phyloP scores from a whole-genome alignment of 2,888 invertebrate species.

The Aphidoletes aphidimyza region DNA sequence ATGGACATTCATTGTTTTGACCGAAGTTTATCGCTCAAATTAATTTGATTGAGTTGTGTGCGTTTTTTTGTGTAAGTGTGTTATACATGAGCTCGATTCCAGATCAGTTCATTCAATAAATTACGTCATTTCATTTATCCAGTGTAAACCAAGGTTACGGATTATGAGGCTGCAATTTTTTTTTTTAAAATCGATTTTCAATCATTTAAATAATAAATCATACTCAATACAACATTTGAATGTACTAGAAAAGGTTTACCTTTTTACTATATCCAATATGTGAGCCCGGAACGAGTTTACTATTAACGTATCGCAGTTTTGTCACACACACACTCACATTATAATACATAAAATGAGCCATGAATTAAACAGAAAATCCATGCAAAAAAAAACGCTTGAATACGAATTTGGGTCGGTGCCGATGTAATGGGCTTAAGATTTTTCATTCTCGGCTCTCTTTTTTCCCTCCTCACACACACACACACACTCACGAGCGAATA shows the following conservation, averaged over 20 bases:
- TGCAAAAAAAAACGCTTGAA: background rate
- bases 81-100: background rate
- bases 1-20: background rate
- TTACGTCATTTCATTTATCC: constrained; percentile 21
- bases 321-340: no score
- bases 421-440: background rate
- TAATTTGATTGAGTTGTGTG: constrained; percentile 5
- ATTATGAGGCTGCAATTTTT: background rate
- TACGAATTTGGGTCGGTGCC: background rate
- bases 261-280: background rate
- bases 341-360: background rate
- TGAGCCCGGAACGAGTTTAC: background rate
- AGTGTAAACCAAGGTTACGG: background rate
- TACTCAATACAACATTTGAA: no score
- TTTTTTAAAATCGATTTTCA: background rate
- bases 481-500: no score
- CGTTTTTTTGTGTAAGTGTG: no score
- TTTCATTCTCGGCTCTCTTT: background rate
- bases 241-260: no score
- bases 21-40: constrained; percentile 21
- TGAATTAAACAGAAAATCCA: background rate
- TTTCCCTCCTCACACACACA: background rate
- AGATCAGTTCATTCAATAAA: background rate
- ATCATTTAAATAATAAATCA: constrained; percentile 4
- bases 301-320: no score